phyloP scores from a whole-genome alignment of 2,113 vertebrate species.

The Nematolebias whitei region DNA sequence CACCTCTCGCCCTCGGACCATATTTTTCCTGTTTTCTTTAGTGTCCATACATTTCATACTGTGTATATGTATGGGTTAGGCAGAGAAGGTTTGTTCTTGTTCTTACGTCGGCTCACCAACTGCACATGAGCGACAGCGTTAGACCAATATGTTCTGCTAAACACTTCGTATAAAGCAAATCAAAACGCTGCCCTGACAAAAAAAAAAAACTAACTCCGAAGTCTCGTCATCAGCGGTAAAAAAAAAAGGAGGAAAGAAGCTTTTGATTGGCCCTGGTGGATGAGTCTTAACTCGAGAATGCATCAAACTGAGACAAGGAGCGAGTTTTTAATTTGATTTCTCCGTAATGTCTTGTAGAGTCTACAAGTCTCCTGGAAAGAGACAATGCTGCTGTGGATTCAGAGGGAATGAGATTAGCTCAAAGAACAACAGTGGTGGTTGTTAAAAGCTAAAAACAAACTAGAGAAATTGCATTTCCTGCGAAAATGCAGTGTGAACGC shows the following conservation, averaged over 20 bases:
- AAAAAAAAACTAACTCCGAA: conserved; percentile 41
- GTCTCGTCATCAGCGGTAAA: conserved; percentile 37
- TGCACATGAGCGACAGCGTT: background rate
- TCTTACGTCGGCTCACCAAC: conserved; percentile 4
- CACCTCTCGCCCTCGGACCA: no score
- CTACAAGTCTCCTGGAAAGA: conserved; percentile 68
- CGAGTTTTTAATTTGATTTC: conserved; percentile 72
- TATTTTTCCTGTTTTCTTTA: background rate
- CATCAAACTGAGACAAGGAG: conserved; percentile 68
- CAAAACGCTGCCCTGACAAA: conserved; percentile 38
- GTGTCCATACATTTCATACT: no score
- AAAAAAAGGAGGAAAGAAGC: conserved; percentile 2
- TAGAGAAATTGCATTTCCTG: no score
- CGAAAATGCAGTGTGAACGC: no score
- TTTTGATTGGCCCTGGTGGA: conserved; percentile 55
- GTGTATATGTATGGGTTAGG: no score
- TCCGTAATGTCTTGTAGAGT: no score
- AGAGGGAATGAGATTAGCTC: conserved; percentile 59
- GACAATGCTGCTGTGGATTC: conserved; percentile 54
- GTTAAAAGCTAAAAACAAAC: conserved; percentile 49
- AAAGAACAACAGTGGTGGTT: conserved; percentile 44
- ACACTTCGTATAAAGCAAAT: conserved; percentile 18
- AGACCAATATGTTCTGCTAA: conserved; percentile 9
- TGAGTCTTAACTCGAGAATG: conserved; percentile 56
- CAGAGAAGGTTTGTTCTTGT: no score